Conservation (phyloP, 2,888 invertebrate species). For the Acronicta leporina region DNA sequence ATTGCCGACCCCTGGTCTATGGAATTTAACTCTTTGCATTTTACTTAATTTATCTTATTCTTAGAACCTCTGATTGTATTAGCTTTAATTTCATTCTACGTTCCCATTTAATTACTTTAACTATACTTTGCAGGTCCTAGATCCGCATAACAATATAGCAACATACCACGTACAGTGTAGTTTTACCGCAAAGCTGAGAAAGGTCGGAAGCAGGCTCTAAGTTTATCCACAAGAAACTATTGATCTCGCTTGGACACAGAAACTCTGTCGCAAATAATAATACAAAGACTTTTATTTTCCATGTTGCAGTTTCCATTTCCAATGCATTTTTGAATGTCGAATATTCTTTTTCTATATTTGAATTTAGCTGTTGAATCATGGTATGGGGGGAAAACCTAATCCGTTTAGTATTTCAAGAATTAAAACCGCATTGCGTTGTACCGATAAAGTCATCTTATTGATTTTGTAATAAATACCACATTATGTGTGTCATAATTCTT, state of each 20-base stretch:
- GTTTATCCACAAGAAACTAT: slow-evolving; percentile 64
- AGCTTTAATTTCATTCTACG: too few relatives aligned
- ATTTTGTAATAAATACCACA: too few relatives aligned
- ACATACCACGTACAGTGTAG: slow-evolving; percentile 23
- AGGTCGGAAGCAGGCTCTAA: slow-evolving; percentile 57
- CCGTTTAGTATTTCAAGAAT: slow-evolving; percentile 25
- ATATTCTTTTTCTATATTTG: slow-evolving; percentile 11
- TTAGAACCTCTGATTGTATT: too few relatives aligned
- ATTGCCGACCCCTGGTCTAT: too few relatives aligned
- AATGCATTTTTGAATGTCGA: slow-evolving; percentile 29
- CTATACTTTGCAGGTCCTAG: too few relatives aligned
- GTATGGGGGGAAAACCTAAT: slow-evolving; percentile 17
- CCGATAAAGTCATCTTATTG: too few relatives aligned
- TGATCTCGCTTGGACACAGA: slow-evolving; percentile 48
- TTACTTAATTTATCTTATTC: too few relatives aligned
- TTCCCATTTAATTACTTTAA: too few relatives aligned
- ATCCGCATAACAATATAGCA: too few relatives aligned
- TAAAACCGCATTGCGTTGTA: background rate
- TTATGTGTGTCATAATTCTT: too few relatives aligned
- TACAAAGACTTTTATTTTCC: slow-evolving; percentile 48
- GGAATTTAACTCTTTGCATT: too few relatives aligned
- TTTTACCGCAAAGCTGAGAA: too few relatives aligned
- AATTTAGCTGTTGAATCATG: slow-evolving; percentile 21
- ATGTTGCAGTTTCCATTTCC: slow-evolving; percentile 20
- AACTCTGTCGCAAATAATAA: slow-evolving; percentile 50